Conservation (phyloP, 1,140 invertebrate genomes). For the Laodelphax striatellus region DNA sequence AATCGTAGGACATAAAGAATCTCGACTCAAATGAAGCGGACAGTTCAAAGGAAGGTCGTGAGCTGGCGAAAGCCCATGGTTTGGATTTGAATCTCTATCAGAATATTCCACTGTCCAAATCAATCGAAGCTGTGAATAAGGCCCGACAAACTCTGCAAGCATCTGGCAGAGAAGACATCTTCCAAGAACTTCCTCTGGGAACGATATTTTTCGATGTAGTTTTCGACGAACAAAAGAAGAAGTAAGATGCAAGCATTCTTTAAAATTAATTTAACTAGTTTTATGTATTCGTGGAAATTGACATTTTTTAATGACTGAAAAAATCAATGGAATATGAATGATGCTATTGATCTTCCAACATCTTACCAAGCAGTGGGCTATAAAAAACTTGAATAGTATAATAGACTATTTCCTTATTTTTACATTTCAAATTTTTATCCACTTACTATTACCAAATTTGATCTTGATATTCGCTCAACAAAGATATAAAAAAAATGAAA, state of each 20-base stretch:
- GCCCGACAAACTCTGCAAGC: background rate
- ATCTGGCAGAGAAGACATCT: background rate
- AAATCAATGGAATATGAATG: no score
- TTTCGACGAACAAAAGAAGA: slow-evolving; percentile 13
- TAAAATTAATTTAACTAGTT: no score
- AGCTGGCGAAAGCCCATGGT: background rate
- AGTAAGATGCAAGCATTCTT: slow-evolving; percentile 5
- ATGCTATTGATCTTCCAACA: no score
- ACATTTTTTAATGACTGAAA: no score
- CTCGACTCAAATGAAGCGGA: background rate
- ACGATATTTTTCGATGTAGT: slow-evolving; percentile 11
- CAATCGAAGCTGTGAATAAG: background rate
- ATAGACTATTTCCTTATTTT: no score
- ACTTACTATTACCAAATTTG: no score
- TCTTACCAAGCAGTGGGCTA: no score
- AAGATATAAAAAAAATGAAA: no score
- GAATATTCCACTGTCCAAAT: background rate
- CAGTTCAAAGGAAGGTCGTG: background rate
- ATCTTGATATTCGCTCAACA: no score
- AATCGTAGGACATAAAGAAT: background rate
- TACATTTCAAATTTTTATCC: no score
- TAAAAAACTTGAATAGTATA: no score
- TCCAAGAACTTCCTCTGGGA: slow-evolving; percentile 11
- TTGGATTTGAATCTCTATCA: background rate
- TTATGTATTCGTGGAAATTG: no score